Percentiles rank a stretch among this genome's conserved stretches.
These are phyloP conservation scores for Syrista parreyssii DNA, from an alignment of 2,888 invertebrate species.

Conservation along the genomic window DNA sequence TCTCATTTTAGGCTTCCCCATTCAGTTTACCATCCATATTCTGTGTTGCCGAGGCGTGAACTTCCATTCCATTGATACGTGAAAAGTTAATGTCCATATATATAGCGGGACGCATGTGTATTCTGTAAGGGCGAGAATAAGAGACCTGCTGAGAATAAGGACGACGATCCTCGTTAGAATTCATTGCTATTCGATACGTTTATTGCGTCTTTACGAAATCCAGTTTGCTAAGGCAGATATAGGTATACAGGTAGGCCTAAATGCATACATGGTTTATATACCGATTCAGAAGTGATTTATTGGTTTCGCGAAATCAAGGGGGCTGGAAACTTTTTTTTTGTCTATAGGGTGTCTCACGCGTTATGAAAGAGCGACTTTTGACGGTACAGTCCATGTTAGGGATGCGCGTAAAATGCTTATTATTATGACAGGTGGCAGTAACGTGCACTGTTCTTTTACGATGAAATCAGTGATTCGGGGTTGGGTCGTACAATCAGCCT, in stretches of 20 bases:
- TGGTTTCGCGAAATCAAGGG: not conserved
- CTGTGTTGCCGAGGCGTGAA: not conserved
- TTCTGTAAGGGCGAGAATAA: not conserved
- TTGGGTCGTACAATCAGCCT: conserved; percentile 41
- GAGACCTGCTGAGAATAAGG: not conserved
- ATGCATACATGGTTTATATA: not conserved
- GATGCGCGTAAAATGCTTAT: not conserved
- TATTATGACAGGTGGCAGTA: not conserved
- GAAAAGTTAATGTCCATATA: not conserved
- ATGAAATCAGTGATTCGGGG: conserved; percentile 8
- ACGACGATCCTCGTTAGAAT: not conserved
- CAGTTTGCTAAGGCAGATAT: not conserved
- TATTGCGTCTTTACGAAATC: not conserved
- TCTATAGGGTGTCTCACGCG: not conserved
- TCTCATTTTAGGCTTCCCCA: not conserved
- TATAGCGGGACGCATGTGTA: not conserved
- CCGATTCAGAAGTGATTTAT: not conserved
- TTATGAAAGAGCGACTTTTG: not conserved
- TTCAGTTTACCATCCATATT: not conserved
- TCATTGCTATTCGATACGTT: not conserved
- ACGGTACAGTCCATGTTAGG: not conserved
- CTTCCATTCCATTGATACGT: not conserved
- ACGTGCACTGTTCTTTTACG: not conserved
- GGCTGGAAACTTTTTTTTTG: not conserved
- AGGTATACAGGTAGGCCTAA: not conserved